These are phyloP conservation scores for Cyrtodaria siliqua DNA, from an alignment of 2,888 invertebrate species.

Conservation along the genomic window DNA sequence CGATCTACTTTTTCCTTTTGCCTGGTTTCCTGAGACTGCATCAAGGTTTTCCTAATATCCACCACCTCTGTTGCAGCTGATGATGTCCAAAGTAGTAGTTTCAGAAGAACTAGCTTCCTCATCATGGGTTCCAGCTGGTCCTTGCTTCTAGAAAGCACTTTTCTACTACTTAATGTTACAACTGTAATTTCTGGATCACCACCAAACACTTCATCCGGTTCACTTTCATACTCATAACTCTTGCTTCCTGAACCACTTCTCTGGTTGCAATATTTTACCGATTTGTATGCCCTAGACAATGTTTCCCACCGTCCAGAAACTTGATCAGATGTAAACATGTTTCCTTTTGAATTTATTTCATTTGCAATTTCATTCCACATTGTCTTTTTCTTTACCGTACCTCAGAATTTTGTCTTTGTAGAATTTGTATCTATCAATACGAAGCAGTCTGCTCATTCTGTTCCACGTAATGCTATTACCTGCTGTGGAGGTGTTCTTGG, in stretches of 20 bases:
- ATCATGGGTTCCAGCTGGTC: no score
- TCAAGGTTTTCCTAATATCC: neutral
- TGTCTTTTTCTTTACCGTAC: no score
- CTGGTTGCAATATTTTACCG: neutral
- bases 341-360: no score
- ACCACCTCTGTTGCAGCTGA: slow-evolving; percentile 4
- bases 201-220: slow-evolving; percentile 2
- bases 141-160: no score
- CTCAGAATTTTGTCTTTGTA: no score
- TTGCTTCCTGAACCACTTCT: slow-evolving; percentile 7
- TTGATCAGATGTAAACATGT: slow-evolving; percentile 4
- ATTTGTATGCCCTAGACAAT: neutral
- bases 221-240: neutral
- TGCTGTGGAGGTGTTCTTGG: no score
- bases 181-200: slow-evolving; percentile 5
- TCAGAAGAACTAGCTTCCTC: no score
- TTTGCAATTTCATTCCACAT: no score
- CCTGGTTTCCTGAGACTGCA: neutral
- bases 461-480: no score
- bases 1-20: neutral
- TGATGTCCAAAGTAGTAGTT: neutral
- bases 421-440: no score
- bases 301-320: slow-evolving; percentile 20
- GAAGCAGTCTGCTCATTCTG: no score
- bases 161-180: no score